Evolutionary conservation across 2,888 invertebrate species (phyloP).

Genomic region (Bugulina stolonifera): DNA sequence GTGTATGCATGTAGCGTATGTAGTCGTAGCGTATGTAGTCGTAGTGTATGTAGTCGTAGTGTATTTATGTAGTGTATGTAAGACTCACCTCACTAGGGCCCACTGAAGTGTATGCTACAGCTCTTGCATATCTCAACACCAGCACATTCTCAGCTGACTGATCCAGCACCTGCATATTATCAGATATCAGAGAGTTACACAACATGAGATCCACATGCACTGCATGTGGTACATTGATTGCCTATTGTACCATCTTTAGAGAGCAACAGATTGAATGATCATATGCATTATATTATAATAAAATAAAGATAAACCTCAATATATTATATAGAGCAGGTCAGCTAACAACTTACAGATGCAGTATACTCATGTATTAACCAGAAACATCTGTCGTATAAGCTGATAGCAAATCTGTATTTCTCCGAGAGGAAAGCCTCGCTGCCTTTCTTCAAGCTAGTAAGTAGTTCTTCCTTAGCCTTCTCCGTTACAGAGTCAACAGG

Average conservation of each 20-base stretch:
- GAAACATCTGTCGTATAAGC: conserved; percentile 19
- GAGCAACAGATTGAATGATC: too few species aligned
- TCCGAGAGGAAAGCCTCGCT: not conserved
- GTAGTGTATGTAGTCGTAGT: too few species aligned
- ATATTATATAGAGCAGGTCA: too few species aligned
- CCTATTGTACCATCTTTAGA: too few species aligned
- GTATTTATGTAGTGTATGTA: too few species aligned
- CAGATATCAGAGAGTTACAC: not conserved
- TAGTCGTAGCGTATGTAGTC: too few species aligned
- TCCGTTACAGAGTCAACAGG: too few species aligned
- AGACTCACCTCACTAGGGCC: conserved; percentile 6
- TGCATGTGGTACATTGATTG: not conserved
- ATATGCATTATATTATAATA: too few species aligned
- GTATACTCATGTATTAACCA: not conserved
- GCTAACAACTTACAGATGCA: not conserved
- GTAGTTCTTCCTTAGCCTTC: not conserved
- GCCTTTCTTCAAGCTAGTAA: not conserved
- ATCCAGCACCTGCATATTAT: not conserved
- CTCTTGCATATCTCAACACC: conserved; percentile 9
- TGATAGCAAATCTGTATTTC: conserved; percentile 20
- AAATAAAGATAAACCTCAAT: too few species aligned
- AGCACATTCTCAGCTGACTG: not conserved
- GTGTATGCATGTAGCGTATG: too few species aligned
- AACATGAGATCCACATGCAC: not conserved
- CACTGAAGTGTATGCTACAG: not conserved